These are phyloP conservation scores for Lacerta viridis DNA, from an alignment of 2,797 vertebrate genomes.

Conservation along the genomic window DNA sequence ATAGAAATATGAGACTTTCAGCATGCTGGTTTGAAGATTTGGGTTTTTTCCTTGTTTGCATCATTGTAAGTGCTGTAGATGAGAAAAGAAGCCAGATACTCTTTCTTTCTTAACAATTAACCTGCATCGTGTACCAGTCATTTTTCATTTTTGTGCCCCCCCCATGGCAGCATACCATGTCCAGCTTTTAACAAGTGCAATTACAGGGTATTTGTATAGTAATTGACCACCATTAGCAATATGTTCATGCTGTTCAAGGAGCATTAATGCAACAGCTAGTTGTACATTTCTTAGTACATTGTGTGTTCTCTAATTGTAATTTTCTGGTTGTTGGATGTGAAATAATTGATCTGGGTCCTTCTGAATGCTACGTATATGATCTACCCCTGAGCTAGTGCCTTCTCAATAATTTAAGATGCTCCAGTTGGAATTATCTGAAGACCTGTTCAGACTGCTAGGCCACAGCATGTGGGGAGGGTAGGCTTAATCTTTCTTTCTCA, in stretches of 20 bases:
- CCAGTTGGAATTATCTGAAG: neutral
- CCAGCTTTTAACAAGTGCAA: conserved; percentile 68
- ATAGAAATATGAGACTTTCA: conserved; percentile 69
- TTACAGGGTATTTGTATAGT: conserved; percentile 71
- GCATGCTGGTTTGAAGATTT: conserved; percentile 60
- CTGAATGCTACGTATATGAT: neutral
- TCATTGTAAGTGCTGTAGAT: conserved; percentile 40
- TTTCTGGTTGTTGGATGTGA: neutral
- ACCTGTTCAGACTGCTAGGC: neutral
- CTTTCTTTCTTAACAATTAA: conserved; percentile 56
- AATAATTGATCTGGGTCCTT: neutral
- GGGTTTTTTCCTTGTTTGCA: conserved; percentile 59
- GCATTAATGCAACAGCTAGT: conserved; percentile 40
- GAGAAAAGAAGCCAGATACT: conserved; percentile 45
- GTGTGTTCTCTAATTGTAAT: conserved; percentile 44
- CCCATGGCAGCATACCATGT: neutral
- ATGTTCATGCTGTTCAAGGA: conserved; percentile 53
- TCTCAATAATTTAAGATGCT: neutral
- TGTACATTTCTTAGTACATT: conserved; percentile 48
- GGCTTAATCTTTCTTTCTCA: neutral
- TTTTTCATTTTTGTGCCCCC: conserved; percentile 50
- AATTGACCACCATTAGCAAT: conserved; percentile 62
- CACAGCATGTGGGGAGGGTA: neutral
- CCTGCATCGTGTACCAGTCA: conserved; percentile 30
- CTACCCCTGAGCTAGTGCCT: neutral